Evolutionary conservation across 2,797 vertebrate species (phyloP), one percentile per base, ranked within the genome.

Genomic region (Enteromius mattozi): DNA sequence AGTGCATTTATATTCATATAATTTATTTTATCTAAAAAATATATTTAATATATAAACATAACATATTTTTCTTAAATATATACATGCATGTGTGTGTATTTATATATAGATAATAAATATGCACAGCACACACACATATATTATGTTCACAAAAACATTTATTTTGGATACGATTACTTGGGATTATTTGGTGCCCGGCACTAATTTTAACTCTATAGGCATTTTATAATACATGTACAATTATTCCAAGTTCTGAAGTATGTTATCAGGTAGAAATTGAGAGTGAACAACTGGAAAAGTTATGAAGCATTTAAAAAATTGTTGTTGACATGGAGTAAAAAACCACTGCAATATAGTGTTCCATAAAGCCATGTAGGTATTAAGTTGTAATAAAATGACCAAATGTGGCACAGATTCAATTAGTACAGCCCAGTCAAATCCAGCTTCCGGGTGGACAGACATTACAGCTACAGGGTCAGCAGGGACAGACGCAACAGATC

Each of bases 401-500:
- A 3, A 33, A 71, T 54, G 17, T 76, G 47, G 2, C 21, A 70
- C 82, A 99, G 98, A 99, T 99, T 90, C 98, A 99, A 91, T 93
- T 99, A 91, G 96, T 99, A 83, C 97, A 99, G 83, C 98, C 97
- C 1, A 96, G 98, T 84, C 98, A 99, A 94, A 99, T 99, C 92
- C 98, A 99, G 92, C 95, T 99, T 86, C 97, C 98, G 90, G 96
- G 97, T 10, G 98, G 98, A 33, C 98, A 99, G 92, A 97, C 98
- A 85, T 94, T 99, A 40, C 98, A 99, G 93, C 96, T 99, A 8
- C 97, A 99, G 92, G 95, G 97, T 71, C 97, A 98, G 91, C 98
- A 99, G 93, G 98, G 97, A 82, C 98, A 99, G 90, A 96, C 98
- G 65, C 98, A 99, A 89, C 98, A 99, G 93, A 99, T 99, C 93